These are phyloP conservation scores for Ptychochromis oligacanthus DNA, from an alignment of 2,113 vertebrate genomes.

Conservation along the genomic window DNA sequence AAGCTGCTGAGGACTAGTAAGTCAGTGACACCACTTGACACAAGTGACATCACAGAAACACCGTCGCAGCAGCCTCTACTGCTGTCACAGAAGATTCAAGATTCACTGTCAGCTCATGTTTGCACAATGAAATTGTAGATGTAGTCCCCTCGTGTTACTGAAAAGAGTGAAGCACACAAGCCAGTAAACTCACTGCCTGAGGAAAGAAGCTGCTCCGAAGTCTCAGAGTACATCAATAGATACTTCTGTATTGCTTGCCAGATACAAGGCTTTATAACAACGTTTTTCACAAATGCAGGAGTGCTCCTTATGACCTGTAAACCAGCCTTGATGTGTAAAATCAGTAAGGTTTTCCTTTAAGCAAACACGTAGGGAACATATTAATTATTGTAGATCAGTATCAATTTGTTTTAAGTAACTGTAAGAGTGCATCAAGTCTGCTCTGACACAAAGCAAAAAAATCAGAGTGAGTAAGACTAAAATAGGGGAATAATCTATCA, in stretches of 20 bases:
- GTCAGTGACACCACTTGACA: neutral
- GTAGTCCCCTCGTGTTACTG: neutral
- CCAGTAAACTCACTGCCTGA: neutral
- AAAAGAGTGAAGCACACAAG: neutral
- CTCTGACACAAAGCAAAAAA: neutral
- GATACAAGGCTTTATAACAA: neutral
- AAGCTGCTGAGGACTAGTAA: neutral
- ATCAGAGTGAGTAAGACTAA: neutral
- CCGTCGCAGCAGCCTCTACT: neutral
- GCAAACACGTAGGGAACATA: neutral
- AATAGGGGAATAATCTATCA: slow-evolving; percentile 12
- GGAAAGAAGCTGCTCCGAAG: neutral
- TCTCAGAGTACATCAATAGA: neutral
- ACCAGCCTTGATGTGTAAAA: neutral
- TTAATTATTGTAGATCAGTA: neutral
- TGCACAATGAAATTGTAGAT: neutral
- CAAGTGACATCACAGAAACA: neutral
- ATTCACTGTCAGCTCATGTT: neutral
- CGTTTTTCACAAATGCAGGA: neutral
- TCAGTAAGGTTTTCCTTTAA: neutral
- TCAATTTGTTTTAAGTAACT: neutral
- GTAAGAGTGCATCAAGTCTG: neutral
- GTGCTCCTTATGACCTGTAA: neutral
- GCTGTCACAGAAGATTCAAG: neutral
- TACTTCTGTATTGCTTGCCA: neutral